Base-by-base conservation (phyloP, 2,113 vertebrate species). In the Penelope pileata region DNA sequence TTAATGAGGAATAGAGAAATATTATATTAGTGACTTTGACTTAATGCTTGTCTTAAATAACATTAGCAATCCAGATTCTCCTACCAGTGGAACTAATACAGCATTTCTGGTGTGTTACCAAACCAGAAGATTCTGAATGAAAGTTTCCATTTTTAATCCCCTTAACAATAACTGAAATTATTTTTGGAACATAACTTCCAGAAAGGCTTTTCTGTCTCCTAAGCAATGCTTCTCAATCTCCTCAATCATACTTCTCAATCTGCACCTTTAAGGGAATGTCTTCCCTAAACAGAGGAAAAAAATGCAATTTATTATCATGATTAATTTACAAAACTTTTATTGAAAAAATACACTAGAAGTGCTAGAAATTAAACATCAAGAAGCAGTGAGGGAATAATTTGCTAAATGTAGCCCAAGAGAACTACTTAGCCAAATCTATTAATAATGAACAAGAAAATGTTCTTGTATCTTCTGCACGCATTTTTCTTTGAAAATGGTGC, bases 331-430 rank as follows among this genome's bases (percentile, higher is more conserved):
- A 82, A 85, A 63, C 27, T 85, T 93, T 92, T 91, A 90, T 94
- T 94, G 85, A 96, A 91, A 92, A 96, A 93, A 83, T 82, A 75
- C n/a, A 83, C 73, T 87, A n/a, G 27, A 92, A 91, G 27, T 54
- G 40, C 22, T 85, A 76, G 16, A 53, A 76, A 91, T 80, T 76
- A 70, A 94, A 91, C 50, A 73, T 53, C 47, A 87, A 73, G 83
- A 96, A 96, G 9, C 22, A 43, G n/a, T 62, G 53, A 62, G 51
- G 58, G 63, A 94, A 84, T 94, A 76, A 89, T 72, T 90, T 53
- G 14, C 59, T 88, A 89, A 94, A 94, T 74, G 53, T 62, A 86
- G 6, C 83, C 87, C 78, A 67, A 24, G 51, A 90, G 32, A 94
- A 53, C 38, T 22, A 40, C 42, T 64, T 84, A 85, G 18, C 30